Percentiles rank a stretch among this genome's conserved stretches.
These are phyloP conservation scores for Actenoides hombroni DNA, from an alignment of 2,113 vertebrate species.

Conservation along the genomic window DNA sequence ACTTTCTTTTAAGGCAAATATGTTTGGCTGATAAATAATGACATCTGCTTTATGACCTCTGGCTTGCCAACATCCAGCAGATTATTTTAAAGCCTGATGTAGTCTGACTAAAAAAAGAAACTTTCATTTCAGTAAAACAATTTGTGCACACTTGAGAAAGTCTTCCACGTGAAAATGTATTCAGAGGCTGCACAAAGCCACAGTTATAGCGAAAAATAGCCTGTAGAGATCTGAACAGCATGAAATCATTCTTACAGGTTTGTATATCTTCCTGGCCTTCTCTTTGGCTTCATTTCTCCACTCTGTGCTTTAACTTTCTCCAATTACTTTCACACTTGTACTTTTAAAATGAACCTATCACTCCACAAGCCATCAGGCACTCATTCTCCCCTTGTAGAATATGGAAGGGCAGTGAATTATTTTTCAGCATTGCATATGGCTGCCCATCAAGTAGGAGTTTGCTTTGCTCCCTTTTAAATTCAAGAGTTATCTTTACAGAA, in stretches of 20 bases:
- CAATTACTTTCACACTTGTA: too few species aligned
- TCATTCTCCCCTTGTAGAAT: too few species aligned
- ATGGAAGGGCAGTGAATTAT: too few species aligned
- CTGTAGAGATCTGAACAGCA: background rate
- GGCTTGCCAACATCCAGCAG: background rate
- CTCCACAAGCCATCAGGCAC: too few species aligned
- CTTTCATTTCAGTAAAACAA: background rate
- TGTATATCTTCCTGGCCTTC: too few species aligned
- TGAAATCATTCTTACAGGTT: constrained; percentile 84
- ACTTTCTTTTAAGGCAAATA: background rate
- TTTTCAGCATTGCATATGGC: too few species aligned
- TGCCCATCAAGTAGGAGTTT: too few species aligned
- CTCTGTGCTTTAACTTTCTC: too few species aligned
- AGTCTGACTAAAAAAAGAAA: background rate
- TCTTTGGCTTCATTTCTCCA: too few species aligned
- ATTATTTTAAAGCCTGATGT: background rate
- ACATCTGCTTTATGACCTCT: background rate
- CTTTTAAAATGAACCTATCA: too few species aligned
- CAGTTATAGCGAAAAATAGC: background rate
- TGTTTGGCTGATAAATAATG: background rate
- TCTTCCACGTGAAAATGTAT: background rate
- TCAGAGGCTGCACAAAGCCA: background rate
- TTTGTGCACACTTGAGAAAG: background rate
- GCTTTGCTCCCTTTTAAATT: too few species aligned
- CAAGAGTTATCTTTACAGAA: too few species aligned